Evolutionary conservation across 2,797 vertebrate genomes (phyloP), one percentile per base, ranked within the genome.

Genomic region (Sebastes jordani): DNA sequence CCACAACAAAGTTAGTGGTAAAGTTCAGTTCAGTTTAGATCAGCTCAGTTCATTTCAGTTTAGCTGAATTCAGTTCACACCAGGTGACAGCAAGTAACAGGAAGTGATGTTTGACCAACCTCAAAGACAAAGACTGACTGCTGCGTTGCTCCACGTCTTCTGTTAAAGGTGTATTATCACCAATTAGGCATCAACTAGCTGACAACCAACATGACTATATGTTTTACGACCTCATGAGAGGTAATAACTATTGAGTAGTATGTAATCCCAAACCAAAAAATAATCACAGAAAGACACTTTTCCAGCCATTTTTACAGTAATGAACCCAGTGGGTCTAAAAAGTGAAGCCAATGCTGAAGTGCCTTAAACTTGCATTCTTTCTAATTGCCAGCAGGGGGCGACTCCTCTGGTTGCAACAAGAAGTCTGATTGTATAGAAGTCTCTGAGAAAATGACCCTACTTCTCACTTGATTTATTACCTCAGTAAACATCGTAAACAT

Each of bases 41-140:
- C 62, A 70, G 46, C n/a, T 73, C 62, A 49, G 5, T 10, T 63
- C 52, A 72, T 23, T 22, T 77, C 23, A 58, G 56, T 63, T 38
- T 11, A 32, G 59, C 6, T 29, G 46, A 20, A 54, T 1, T 54
- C 52, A 5, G 52, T 54, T 54, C 52, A 54, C n/a, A 11, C 52
- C 71, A 78, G 22, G 11, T 74, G 63, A 77, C 36, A n/a, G 22
- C 22, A 80, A 72, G 64, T 68, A 60, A 81, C 60, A 71, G 55
- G 54, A 81, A 32, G 52, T 22, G 52, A 54, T 16, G 71, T 83
- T 32, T 25, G 76, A 80, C 13, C 32, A 23, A 68, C 22, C 29
- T 59, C 75, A 67, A 23, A 60, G 71, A 78, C 59, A 71, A 52
- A 71, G 30, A 54, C 38, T 29, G 49, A 72, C 11, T 34, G 27